Conservation (phyloP, 2,797 vertebrate species). For the Rhadinocentrus ornatus region DNA sequence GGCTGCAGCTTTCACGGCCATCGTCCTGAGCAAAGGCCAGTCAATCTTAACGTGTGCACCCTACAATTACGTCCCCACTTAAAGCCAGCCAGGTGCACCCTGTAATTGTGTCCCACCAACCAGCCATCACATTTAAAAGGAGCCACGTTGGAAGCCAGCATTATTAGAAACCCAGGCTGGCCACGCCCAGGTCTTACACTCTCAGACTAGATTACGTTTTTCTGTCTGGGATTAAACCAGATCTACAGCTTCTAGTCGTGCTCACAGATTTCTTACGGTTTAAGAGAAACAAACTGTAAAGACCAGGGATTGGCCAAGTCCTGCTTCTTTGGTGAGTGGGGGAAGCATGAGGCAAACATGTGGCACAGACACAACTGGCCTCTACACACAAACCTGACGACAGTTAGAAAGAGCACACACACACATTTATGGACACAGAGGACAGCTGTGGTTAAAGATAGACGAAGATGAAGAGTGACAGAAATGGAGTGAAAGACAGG, state of each 20-base stretch:
- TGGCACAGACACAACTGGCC: slow-evolving; percentile 52
- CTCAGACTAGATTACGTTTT: neutral
- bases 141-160: slow-evolving; percentile 64
- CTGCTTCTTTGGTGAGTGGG: slow-evolving; percentile 68
- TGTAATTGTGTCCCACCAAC: slow-evolving; percentile 80
- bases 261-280: neutral
- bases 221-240: neutral
- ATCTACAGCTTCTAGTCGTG: neutral
- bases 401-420: slow-evolving; percentile 42
- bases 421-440: slow-evolving; percentile 39
- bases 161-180: slow-evolving; percentile 78
- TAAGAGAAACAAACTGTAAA: slow-evolving; percentile 21
- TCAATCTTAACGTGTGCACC: slow-evolving; percentile 74
- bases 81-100: slow-evolving; percentile 73
- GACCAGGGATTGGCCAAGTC: slow-evolving; percentile 72
- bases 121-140: slow-evolving; percentile 73
- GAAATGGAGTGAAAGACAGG: slow-evolving; percentile 58
- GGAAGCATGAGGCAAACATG: slow-evolving; percentile 73
- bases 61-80: slow-evolving; percentile 72
- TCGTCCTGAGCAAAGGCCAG: slow-evolving; percentile 63
- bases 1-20: slow-evolving; percentile 61
- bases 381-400: slow-evolving; percentile 34
- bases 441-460: slow-evolving; percentile 61
- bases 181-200: slow-evolving; percentile 78
- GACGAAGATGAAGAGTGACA: slow-evolving; percentile 39